Evolutionary conservation across 2,797 vertebrate species (phyloP), one percentile per base, ranked within the genome.

Genomic region (Buphagus erythrorhynchus): DNA sequence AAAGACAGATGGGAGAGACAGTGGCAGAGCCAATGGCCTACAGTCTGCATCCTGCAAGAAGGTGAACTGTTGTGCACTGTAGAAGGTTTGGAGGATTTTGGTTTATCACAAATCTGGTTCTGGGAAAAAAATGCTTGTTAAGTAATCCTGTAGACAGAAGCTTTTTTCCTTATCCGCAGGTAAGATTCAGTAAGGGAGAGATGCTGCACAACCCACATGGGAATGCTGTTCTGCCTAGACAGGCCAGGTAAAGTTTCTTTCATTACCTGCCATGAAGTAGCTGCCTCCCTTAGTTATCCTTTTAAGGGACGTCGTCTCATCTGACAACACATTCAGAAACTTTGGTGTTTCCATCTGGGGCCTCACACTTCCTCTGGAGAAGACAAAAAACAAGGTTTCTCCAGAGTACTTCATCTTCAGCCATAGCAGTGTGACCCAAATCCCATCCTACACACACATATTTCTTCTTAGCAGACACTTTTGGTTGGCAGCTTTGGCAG

Each of bases 361-460:
- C 22, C 10, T 59, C 59, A 38, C 0, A 0, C 24, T 68, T 80
- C 55, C 57, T 65, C 55, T 46, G 7, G 36, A 59, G 49, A 59
- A 65, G 51, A 14, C 17, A 65, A 73, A 73, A 54, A 45, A 0
- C 15, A 48, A 57, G 13, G 25, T 68, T 36, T 69, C 36, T 77
- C 28, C 33, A 24, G 40, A 43, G 8, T 38, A 48, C 9, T 77
- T 35, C 2, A 3, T 49, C 63, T 54, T n/a, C 69, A 84, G 38
- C 33, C 4, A 0, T 6, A 13, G 31, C 16, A 15, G 5, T 25
- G 31, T 65, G 31, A 77, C 46, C 33, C 45, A 43, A 43, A 52
- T 35, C 38, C 52, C 51, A 28, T 43, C 21, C 13, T 16, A 7
- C 20, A 3, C 9, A 17, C 2, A 7, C 5, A 2, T 10, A 4